phyloP scores from a whole-genome alignment of 1,140 invertebrate species.

The Amphibalanus amphitrite region DNA sequence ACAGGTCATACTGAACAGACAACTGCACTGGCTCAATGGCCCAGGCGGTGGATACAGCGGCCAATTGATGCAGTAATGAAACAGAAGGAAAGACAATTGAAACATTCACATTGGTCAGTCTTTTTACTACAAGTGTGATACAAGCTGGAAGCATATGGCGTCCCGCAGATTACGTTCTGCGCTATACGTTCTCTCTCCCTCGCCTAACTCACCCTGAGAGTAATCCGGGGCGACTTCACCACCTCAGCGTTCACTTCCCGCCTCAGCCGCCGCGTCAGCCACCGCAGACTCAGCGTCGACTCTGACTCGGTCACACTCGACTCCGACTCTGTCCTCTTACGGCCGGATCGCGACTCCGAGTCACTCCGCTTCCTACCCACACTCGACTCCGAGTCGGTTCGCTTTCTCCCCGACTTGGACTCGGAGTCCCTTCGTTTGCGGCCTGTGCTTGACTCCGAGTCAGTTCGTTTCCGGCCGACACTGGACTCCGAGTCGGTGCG shows the following conservation, averaged over 20 bases:
- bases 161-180: too few species aligned
- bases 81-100: too few species aligned
- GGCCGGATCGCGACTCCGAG: background rate
- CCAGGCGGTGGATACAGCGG: too few species aligned
- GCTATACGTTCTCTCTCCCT: too few species aligned
- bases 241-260: slow-evolving; percentile 1
- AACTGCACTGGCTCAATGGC: too few species aligned
- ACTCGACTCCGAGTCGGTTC: too few species aligned
- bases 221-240: background rate
- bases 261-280: background rate
- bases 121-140: too few species aligned
- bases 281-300: background rate
- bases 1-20: too few species aligned
- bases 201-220: background rate
- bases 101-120: too few species aligned
- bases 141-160: too few species aligned
- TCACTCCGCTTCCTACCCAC: too few species aligned
- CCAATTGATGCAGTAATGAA: too few species aligned
- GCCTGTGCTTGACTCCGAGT: background rate
- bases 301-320: background rate
- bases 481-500: background rate
- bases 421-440: background rate
- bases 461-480: background rate
- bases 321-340: background rate
- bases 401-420: background rate